These are phyloP conservation scores for Frankliniella intonsa DNA, from an alignment of 2,888 invertebrate genomes.

Conservation along the genomic window DNA sequence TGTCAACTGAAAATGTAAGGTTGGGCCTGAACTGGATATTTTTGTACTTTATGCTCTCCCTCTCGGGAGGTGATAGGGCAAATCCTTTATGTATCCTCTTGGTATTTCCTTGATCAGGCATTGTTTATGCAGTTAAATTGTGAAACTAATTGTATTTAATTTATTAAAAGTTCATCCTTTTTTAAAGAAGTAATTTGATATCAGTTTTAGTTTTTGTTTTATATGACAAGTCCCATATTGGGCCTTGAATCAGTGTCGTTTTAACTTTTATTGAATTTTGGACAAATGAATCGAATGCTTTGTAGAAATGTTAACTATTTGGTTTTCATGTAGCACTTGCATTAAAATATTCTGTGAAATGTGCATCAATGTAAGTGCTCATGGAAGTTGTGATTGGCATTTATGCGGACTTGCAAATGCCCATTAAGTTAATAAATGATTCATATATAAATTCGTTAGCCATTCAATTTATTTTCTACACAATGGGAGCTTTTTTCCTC, in stretches of 20 bases:
- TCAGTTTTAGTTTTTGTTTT: constrained; percentile 11
- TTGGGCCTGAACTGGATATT: constrained; percentile 20
- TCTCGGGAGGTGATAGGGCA: background rate
- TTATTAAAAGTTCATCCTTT: constrained; percentile 1
- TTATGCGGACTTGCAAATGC: constrained; percentile 2
- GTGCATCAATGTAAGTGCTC: constrained; percentile 3
- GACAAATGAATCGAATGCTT: constrained; percentile 8
- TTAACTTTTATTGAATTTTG: background rate
- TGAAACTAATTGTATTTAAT: constrained; percentile 15
- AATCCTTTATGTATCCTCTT: background rate
- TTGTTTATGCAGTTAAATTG: background rate
- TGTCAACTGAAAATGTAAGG: background rate
- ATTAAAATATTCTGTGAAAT: background rate
- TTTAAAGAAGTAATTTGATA: constrained; percentile 11
- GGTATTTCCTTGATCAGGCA: background rate
- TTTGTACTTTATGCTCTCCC: background rate
- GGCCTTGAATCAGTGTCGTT: constrained; percentile 13
- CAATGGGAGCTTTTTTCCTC: background rate
- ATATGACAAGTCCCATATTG: background rate
- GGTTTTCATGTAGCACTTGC: constrained; percentile 4
- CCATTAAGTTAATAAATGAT: constrained; percentile 23
- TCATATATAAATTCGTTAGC: background rate
- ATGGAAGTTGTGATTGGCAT: constrained; percentile 16
- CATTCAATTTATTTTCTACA: background rate
- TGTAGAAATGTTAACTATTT: constrained; percentile 21